Evolutionary conservation across 2,888 invertebrate species (phyloP).

Genomic region (Villa cingulata): DNA sequence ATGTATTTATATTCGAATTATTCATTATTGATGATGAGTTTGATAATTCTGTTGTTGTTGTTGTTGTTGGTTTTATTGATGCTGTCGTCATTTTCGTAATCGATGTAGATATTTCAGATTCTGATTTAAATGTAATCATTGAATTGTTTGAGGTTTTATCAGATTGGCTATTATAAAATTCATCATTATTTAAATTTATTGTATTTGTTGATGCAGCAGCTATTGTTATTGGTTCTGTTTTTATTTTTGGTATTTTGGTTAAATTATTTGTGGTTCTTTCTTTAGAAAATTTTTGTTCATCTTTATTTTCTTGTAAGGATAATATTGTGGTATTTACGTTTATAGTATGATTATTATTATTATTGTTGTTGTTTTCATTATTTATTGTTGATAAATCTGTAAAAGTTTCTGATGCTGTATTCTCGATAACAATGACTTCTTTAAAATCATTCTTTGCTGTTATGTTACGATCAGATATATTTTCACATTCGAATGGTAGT

Average conservation of each 20-base stretch:
- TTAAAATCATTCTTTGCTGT: slow-evolving; percentile 6
- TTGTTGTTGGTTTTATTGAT: no score
- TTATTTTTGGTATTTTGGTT: no score
- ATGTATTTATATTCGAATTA: no score
- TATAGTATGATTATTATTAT: neutral
- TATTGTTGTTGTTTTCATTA: slow-evolving; percentile 6
- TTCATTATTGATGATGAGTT: neutral
- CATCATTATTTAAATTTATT: neutral
- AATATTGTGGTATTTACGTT: no score
- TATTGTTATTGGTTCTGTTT: no score
- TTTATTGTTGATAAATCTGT: slow-evolving; percentile 4
- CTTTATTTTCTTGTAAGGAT: no score
- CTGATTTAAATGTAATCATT: slow-evolving; percentile 1
- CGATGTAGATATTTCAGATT: slow-evolving; percentile 6
- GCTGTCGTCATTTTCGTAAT: neutral
- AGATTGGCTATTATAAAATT: slow-evolving; percentile 3
- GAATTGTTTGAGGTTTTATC: slow-evolving; percentile 12
- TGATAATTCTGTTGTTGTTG: no score
- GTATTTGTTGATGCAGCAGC: no score
- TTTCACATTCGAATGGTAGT: slow-evolving; percentile 8
- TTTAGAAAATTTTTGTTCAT: neutral
- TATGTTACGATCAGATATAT: slow-evolving; percentile 2
- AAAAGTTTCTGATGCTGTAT: slow-evolving; percentile 9
- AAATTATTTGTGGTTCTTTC: neutral
- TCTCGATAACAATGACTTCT: slow-evolving; percentile 9